Conservation (phyloP, 53 echinoderm and acorn worm species). For the Paracentrotus lividus region DNA sequence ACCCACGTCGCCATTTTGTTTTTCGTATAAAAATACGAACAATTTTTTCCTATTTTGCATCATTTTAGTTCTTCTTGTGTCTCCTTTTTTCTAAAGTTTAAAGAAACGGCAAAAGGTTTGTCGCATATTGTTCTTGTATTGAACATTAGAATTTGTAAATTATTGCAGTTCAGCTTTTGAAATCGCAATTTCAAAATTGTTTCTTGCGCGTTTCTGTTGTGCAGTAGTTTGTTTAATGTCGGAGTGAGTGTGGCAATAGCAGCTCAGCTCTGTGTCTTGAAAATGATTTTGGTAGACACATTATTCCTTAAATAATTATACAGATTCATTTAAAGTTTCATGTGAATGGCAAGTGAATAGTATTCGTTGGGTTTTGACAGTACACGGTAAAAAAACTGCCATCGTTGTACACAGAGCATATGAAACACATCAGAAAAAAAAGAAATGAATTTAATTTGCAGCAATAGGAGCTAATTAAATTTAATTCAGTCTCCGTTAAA, state of each 20-base stretch:
- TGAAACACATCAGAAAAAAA: too few species aligned
- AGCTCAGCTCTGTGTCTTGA: background rate
- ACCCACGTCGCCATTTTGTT: slow-evolving; percentile 38
- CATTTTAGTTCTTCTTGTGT: background rate
- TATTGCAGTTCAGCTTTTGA: background rate
- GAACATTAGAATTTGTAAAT: background rate
- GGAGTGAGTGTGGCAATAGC: background rate
- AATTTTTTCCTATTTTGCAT: background rate
- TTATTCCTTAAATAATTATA: background rate
- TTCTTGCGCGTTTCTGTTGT: background rate
- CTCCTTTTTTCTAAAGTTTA: background rate
- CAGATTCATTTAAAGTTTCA: background rate
- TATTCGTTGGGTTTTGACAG: background rate
- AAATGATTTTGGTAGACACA: background rate
- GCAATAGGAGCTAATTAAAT: too few species aligned
- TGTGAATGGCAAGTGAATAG: background rate
- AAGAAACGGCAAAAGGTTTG: background rate
- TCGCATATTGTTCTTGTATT: background rate
- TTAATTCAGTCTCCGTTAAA: too few species aligned
- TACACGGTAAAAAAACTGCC: background rate
- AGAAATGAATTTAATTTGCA: too few species aligned
- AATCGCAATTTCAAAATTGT: background rate
- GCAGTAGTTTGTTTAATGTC: background rate
- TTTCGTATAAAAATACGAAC: background rate
- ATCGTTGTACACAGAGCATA: too few species aligned